These are phyloP conservation scores for Pangasius krempfi DNA, from an alignment of 2,797 vertebrate species.

Conservation along the genomic window DNA sequence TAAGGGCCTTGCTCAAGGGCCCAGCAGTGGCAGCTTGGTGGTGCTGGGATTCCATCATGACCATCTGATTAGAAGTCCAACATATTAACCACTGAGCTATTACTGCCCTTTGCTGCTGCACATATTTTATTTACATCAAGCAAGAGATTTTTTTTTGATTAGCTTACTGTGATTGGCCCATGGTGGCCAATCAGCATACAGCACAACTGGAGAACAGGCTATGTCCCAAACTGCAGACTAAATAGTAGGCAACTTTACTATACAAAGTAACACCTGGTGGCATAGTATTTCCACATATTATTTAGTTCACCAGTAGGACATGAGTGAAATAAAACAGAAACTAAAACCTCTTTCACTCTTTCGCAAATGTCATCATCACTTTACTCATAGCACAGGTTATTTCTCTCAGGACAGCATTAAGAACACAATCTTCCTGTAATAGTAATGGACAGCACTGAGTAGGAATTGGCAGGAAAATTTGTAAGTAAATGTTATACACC, in stretches of 20 bases:
- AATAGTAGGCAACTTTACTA: not conserved
- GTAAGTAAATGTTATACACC: not conserved
- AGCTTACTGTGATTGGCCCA: not conserved
- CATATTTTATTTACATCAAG: not conserved
- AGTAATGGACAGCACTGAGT: not conserved
- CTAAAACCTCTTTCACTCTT: not conserved
- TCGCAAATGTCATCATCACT: not conserved
- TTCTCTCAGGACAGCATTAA: not conserved
- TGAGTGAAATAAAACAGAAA: not conserved
- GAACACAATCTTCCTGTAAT: not conserved
- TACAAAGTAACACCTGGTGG: not conserved
- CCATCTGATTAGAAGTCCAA: no score
- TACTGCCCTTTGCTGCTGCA: no score
- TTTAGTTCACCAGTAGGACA: not conserved
- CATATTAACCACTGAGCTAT: no score
- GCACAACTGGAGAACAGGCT: not conserved
- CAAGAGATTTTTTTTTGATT: not conserved
- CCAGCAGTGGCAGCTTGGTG: no score
- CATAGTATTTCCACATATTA: not conserved
- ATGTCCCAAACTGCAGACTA: not conserved
- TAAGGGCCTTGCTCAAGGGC: no score
- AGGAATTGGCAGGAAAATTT: not conserved
- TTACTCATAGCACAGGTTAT: not conserved
- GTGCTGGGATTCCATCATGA: no score
- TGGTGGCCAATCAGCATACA: not conserved